Evolutionary conservation across 2,888 invertebrate species (phyloP).

Genomic region (Trissolcus japonicus): DNA sequence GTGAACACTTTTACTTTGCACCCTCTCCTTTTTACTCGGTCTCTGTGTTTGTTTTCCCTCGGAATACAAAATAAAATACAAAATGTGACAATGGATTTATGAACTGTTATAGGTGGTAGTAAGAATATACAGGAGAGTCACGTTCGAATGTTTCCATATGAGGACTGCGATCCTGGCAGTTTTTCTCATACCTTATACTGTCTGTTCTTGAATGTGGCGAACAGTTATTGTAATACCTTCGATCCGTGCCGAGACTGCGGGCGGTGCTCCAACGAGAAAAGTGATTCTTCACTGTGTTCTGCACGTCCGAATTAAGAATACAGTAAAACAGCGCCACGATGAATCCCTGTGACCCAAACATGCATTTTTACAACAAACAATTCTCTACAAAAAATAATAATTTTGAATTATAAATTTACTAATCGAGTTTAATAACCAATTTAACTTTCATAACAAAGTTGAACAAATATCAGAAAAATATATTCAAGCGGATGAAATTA

Average conservation of each 20-base stretch:
- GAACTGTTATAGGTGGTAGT: conserved; percentile 31
- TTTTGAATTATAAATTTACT: too few species aligned
- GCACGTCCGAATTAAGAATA: conserved; percentile 94
- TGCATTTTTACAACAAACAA: too few species aligned
- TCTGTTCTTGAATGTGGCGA: conserved; percentile 88
- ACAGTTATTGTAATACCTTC: conserved; percentile 87
- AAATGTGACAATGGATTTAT: conserved; percentile 37
- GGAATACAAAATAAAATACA: conserved; percentile 20
- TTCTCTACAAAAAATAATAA: too few species aligned
- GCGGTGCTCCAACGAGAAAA: conserved; percentile 87
- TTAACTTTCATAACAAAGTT: too few species aligned
- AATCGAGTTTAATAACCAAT: too few species aligned
- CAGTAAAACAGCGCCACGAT: conserved; percentile 94
- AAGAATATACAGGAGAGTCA: conserved; percentile 47
- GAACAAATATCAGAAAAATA: too few species aligned
- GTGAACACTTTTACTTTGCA: conserved; percentile 13
- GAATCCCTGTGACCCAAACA: conserved; percentile 82
- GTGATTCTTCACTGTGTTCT: conserved; percentile 89
- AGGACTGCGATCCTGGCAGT: conserved; percentile 57
- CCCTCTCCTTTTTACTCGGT: conserved; percentile 6
- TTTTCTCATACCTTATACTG: conserved; percentile 83
- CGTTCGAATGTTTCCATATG: conserved; percentile 55
- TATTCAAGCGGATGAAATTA: too few species aligned
- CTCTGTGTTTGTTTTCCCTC: conserved; percentile 9
- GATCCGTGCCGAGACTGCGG: conserved; percentile 81